Evolutionary conservation across 2,888 invertebrate genomes (phyloP).

Genomic region (Drosophila mayaguana): DNA sequence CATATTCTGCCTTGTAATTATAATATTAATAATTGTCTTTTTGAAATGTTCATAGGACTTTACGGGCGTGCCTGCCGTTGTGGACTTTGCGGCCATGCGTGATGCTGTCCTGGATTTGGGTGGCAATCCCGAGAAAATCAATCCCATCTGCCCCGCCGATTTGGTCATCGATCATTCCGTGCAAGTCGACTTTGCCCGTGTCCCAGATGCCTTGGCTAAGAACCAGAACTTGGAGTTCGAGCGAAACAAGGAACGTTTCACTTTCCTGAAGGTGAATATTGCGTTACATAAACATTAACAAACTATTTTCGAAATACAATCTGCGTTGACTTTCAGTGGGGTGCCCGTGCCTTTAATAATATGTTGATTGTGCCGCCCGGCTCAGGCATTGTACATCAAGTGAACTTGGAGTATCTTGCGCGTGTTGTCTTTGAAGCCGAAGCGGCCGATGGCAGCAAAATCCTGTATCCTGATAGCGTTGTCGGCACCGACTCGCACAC

Average conservation of each 20-base stretch:
- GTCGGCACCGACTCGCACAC: conserved; percentile 99
- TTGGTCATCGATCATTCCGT: conserved; percentile 99
- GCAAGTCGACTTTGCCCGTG: conserved; percentile 97
- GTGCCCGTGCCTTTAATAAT: conserved; percentile 96
- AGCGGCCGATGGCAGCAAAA: conserved; percentile 77
- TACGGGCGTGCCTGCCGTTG: conserved; percentile 99
- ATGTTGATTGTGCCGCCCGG: conserved; percentile 99
- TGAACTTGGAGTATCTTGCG: conserved; percentile 97
- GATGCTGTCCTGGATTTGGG: conserved; percentile 95
- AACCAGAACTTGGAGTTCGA: conserved; percentile 98
- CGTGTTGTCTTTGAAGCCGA: conserved; percentile 93
- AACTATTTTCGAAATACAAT: neutral
- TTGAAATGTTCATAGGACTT: conserved; percentile 88
- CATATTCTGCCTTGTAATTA: neutral
- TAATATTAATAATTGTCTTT: neutral
- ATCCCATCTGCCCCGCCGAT: conserved; percentile 98
- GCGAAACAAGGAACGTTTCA: conserved; percentile 97
- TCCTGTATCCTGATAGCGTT: conserved; percentile 94
- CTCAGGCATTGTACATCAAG: conserved; percentile 99
- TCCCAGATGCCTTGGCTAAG: conserved; percentile 93
- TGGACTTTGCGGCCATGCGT: conserved; percentile 99
- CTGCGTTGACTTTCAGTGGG: conserved; percentile 89
- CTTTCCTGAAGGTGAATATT: conserved; percentile 93
- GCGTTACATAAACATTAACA: neutral
- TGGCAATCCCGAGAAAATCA: conserved; percentile 96